Conservation (phyloP, 2,888 invertebrate species). For the Lamellibrachia columna region DNA sequence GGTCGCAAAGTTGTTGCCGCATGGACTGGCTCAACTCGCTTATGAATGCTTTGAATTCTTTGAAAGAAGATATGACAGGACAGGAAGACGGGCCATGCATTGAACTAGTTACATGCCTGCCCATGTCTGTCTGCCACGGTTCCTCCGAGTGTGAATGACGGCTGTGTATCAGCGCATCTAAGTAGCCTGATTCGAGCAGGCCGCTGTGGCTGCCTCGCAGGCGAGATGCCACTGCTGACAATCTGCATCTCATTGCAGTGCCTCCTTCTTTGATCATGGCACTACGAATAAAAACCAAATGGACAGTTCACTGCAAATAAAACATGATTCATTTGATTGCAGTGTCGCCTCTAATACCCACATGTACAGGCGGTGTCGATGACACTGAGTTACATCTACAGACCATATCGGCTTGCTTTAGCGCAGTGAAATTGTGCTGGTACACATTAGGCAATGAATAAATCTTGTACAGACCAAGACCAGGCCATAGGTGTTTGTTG, state of each 20-base stretch:
- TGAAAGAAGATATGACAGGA: not conserved
- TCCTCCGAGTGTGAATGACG: not conserved
- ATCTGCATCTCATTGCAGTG: not conserved
- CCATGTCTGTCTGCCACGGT: not conserved
- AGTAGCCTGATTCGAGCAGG: not conserved
- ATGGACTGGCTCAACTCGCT: not conserved
- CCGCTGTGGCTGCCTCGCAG: not conserved
- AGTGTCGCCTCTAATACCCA: not conserved
- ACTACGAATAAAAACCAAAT: not conserved
- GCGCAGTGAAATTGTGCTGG: not conserved
- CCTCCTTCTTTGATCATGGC: not conserved
- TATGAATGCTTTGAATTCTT: not conserved
- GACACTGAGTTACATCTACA: not conserved
- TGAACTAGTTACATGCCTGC: not conserved
- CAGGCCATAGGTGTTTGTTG: not conserved
- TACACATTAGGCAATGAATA: not conserved
- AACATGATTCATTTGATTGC: conserved; percentile 1
- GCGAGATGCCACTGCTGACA: not conserved
- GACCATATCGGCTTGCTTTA: not conserved
- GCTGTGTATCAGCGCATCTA: not conserved
- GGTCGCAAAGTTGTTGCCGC: not conserved
- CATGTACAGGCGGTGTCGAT: not conserved
- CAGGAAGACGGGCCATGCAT: not conserved
- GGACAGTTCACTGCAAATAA: not conserved
- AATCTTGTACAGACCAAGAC: not conserved